These are phyloP conservation scores for Lemur catta DNA, from an alignment of 2,797 vertebrate genomes.

Conservation along the genomic window DNA sequence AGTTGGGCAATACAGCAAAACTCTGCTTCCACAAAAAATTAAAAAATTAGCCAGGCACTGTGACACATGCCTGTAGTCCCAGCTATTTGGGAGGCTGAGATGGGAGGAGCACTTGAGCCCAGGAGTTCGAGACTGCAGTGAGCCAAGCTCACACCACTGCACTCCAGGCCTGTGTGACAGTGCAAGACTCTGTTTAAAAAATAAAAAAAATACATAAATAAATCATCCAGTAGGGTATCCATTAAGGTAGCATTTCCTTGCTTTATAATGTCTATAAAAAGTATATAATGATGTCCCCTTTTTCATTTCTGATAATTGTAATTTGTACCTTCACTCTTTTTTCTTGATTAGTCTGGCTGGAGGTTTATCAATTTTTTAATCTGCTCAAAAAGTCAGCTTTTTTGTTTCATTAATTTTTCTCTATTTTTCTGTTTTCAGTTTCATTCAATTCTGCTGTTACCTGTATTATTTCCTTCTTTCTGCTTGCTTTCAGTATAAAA, in stretches of 20 bases:
- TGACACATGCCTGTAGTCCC: background rate
- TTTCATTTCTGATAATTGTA: background rate
- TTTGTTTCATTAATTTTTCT: background rate
- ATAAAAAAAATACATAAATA: background rate
- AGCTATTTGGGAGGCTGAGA: background rate
- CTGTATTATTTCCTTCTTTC: slow-evolving; percentile 16
- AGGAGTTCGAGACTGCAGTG: background rate
- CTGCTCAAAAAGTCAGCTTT: background rate
- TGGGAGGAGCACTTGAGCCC: background rate
- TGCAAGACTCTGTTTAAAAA: background rate
- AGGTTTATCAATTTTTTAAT: background rate
- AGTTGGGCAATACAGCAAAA: background rate
- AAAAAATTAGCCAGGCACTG: background rate
- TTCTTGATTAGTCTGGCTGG: background rate
- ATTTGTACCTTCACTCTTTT: background rate
- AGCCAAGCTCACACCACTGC: background rate
- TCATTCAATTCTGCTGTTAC: background rate
- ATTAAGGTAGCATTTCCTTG: background rate
- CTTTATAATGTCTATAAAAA: background rate
- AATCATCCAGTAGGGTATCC: background rate
- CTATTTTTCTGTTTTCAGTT: slow-evolving; percentile 19
- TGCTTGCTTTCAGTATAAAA: background rate
- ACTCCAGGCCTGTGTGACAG: background rate
- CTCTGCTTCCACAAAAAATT: background rate
- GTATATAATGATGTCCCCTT: background rate